These are phyloP conservation scores for Macaca mulatta DNA, from an alignment of 2,113 vertebrate species.

Conservation along the genomic window DNA sequence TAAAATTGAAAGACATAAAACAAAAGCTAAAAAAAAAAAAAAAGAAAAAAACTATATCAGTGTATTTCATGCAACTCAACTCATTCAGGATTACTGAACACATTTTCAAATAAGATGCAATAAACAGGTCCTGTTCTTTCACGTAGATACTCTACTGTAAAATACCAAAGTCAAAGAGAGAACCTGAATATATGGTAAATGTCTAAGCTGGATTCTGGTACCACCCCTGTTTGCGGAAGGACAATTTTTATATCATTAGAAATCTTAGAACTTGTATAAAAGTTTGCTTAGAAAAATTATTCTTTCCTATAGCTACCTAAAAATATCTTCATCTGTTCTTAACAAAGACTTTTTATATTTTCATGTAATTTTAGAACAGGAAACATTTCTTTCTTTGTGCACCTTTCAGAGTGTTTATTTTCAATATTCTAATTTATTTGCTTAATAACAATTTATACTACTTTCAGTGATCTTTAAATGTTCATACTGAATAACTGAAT, in stretches of 20 bases:
- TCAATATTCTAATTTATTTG: background rate
- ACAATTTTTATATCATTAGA: background rate
- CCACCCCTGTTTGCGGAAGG: background rate
- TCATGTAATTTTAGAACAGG: background rate
- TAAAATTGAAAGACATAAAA: background rate
- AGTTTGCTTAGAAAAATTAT: background rate
- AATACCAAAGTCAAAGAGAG: background rate
- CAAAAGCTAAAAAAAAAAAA: too few relatives aligned
- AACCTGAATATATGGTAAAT: too few relatives aligned
- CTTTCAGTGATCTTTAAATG: background rate
- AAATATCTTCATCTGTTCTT: background rate
- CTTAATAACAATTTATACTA: background rate
- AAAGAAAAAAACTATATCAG: too few relatives aligned
- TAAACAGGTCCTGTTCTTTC: background rate
- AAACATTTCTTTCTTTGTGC: background rate
- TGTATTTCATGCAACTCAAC: background rate
- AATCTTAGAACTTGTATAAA: background rate
- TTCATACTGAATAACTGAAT: background rate
- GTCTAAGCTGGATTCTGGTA: background rate
- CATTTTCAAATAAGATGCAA: background rate
- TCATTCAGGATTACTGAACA: background rate
- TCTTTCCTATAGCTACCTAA: background rate
- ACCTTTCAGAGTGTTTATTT: background rate
- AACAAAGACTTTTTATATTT: background rate
- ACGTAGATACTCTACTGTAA: accelerated